A percentile compares a stretch with the other conserved stretches of the same genome.
Conservation (phyloP, 2,797 vertebrate genomes). For the Alosa sapidissima region DNA sequence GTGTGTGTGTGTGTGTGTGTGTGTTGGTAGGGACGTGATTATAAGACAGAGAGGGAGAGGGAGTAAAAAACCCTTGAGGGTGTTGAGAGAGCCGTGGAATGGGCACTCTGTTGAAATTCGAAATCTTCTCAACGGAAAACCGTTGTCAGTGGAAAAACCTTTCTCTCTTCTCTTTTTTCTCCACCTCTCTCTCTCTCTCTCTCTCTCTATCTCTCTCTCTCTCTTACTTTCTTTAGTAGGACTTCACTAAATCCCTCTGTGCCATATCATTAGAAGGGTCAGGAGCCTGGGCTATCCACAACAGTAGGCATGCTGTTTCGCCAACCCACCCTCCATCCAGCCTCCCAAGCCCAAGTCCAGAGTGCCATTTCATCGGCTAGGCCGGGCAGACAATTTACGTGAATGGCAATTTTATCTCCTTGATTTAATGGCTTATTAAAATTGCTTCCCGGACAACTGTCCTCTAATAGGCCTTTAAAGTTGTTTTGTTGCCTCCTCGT, state of each 20-base stretch:
- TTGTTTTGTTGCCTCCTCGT: slow-evolving; percentile 74
- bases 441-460: slow-evolving; percentile 77
- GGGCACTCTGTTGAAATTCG: slow-evolving; percentile 49
- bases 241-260: not conserved
- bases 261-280: not conserved
- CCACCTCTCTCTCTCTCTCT: not conserved
- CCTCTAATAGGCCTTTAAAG: slow-evolving; percentile 79
- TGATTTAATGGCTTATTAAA: slow-evolving; percentile 78
- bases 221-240: slow-evolving; percentile 37
- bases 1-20: not conserved
- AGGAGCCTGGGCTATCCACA: slow-evolving; percentile 44
- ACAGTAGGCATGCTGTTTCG: slow-evolving; percentile 42
- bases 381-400: slow-evolving; percentile 75
- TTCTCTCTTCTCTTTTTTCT: not conserved
- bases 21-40: not conserved
- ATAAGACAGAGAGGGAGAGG: not conserved
- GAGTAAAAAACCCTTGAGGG: slow-evolving; percentile 37
- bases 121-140: slow-evolving; percentile 46
- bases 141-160: slow-evolving; percentile 30
- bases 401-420: slow-evolving; percentile 79
- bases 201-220: slow-evolving; percentile 20
- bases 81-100: slow-evolving; percentile 30
- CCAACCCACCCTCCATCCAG: slow-evolving; percentile 31
- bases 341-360: slow-evolving; percentile 48
- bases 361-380: slow-evolving; percentile 42